Base-by-base conservation (phyloP, 2,797 vertebrate genomes). In the Sebastes nivosus region DNA sequence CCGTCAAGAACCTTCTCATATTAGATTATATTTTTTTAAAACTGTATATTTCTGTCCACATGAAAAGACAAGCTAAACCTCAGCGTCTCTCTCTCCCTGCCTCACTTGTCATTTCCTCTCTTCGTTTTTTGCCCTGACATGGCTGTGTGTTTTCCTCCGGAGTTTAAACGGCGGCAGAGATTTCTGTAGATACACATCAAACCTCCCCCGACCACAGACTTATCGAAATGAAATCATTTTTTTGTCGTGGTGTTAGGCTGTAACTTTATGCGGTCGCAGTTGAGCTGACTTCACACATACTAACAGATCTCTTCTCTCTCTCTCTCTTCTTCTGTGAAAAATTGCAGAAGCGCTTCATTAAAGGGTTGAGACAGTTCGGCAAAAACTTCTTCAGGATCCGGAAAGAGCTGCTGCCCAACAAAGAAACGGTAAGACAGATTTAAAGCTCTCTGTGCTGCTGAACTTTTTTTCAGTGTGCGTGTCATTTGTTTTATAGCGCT, bases 341-440 rank as follows among this genome's bases (percentile, higher is more conserved):
- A 81, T 86, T 92, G 88, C 95, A 99, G 99, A 99, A 99, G 91
- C 97, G 99, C 89, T 99, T 99, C 94, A 99, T 99, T 95, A 99
- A 99, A 94, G 99, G 99, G 36, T 94, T 99, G 88, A 94, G 99
- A 92, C 99, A 99, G 92, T 99, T 99, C 88, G 98, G 99, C 91
- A 99, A 99, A 96, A 99, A 99, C 97, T 99, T 99, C 97, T 99
- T 99, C 96, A 96, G 98, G 95, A 99, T 99, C 94, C 96, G 98
- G 87, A 99, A 99, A 95, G 99, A 99, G 93, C 96, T 99, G 91
- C 97, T 99, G 85, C 99, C 98, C 88, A 99, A 97, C 96, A 99
- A 99, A 97, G 99, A 99, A 94, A 99, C 99, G 36, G 99, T 99
- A 93, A 97, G 97, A 94, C 79, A 2, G 60, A 59, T 87, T 82